These are phyloP conservation scores for Poecilia latipinna DNA, from an alignment of 2,113 vertebrate species.

Conservation along the genomic window DNA sequence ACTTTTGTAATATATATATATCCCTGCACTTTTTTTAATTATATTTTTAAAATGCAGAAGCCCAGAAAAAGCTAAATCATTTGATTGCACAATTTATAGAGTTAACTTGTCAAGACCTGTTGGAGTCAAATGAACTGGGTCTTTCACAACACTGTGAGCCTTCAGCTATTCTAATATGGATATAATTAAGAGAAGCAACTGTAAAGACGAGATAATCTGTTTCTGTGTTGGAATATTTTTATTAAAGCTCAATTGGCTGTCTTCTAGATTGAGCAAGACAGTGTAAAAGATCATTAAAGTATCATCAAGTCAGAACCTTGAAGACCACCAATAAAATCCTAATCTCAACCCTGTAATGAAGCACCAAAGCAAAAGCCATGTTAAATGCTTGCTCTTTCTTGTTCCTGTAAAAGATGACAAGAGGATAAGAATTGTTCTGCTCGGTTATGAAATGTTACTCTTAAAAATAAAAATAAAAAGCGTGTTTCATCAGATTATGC, in stretches of 20 bases:
- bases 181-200: not conserved
- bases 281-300: not conserved
- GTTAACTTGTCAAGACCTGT: not conserved
- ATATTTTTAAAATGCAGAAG: not conserved
- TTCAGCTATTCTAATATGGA: not conserved
- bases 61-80: not conserved
- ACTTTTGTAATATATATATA: too few species aligned
- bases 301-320: not conserved
- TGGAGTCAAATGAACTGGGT: not conserved
- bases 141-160: not conserved
- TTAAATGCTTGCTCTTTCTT: not conserved
- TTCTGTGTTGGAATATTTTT: not conserved
- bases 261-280: not conserved
- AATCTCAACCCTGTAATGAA: not conserved
- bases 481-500: not conserved
- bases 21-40: not conserved
- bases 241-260: not conserved
- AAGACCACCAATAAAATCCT: not conserved
- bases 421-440: not conserved
- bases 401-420: not conserved
- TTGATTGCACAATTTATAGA: not conserved
- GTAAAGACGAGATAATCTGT: not conserved
- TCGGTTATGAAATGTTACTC: not conserved
- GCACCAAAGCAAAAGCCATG: not conserved
- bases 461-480: not conserved